Evolutionary conservation across 2,888 invertebrate species (phyloP).

Genomic region (Griposia aprilina): DNA sequence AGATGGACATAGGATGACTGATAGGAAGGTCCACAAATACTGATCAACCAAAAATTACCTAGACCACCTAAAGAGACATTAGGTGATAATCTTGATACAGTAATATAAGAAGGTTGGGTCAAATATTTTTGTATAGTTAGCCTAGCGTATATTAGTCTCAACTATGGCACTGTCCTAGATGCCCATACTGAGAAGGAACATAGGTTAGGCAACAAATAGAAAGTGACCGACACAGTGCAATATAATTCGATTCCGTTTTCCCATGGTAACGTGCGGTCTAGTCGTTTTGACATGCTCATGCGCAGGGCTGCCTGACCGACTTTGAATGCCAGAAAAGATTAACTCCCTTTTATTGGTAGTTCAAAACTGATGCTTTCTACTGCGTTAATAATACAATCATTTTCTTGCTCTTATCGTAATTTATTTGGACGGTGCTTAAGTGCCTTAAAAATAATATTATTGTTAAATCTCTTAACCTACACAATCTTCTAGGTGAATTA

Average conservation of each 20-base stretch:
- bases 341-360: background rate
- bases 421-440: background rate
- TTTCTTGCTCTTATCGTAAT: background rate
- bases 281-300: slow-evolving; percentile 39
- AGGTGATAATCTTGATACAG: background rate
- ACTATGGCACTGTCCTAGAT: slow-evolving; percentile 26
- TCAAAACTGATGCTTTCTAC: background rate
- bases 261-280: slow-evolving; percentile 36
- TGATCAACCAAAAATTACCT: background rate
- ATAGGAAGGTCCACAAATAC: background rate
- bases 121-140: background rate
- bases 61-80: background rate
- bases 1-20: background rate
- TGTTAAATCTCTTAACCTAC: background rate
- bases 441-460: background rate
- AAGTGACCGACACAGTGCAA: slow-evolving; percentile 36
- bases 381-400: background rate
- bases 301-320: slow-evolving; percentile 35
- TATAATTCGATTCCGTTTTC: slow-evolving; percentile 45
- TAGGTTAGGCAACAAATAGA: slow-evolving; percentile 38
- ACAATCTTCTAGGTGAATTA: background rate
- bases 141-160: background rate
- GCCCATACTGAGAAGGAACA: slow-evolving; percentile 16
- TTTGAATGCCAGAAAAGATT: slow-evolving; percentile 19
- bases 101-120: background rate